These are phyloP conservation scores for Eudasyphora cyanicolor DNA, from an alignment of 2,888 invertebrate genomes.

Conservation along the genomic window DNA sequence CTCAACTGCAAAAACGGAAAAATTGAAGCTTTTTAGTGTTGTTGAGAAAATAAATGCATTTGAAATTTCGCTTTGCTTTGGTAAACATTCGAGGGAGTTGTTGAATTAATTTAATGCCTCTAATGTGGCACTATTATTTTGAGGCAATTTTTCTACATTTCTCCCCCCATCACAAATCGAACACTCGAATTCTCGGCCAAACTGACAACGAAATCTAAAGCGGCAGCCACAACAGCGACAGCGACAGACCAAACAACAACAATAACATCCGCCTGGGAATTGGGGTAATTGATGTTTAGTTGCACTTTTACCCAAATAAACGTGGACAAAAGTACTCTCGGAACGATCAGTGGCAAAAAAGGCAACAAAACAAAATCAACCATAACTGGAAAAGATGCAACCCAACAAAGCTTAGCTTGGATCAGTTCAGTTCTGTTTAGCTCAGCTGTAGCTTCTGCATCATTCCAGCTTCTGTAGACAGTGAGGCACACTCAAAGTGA, in stretches of 20 bases:
- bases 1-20: not conserved
- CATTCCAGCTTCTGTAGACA: slow-evolving; percentile 25
- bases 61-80: slow-evolving; percentile 12
- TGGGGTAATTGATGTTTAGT: slow-evolving; percentile 79
- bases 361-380: slow-evolving; percentile 15
- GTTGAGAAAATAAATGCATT: not conserved
- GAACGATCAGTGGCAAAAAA: slow-evolving; percentile 20
- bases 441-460: not conserved
- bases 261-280: slow-evolving; percentile 73
- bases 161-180: not conserved
- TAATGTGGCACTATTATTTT: slow-evolving; percentile 38
- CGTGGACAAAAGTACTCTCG: slow-evolving; percentile 71
- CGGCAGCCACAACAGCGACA: not conserved
- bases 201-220: slow-evolving; percentile 30
- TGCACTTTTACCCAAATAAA: slow-evolving; percentile 78
- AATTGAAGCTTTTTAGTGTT: not conserved
- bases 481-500: slow-evolving; percentile 53
- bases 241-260: not conserved
- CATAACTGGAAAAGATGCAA: slow-evolving; percentile 46
- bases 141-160: slow-evolving; percentile 19
- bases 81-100: slow-evolving; percentile 29
- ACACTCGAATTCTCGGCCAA: slow-evolving; percentile 28
- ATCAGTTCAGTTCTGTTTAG: too few species aligned
- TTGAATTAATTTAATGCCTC: slow-evolving; percentile 41
- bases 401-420: slow-evolving; percentile 13